Base-by-base conservation (phyloP, 2,797 vertebrate genomes). In the Schizopygopsis pylzovi region DNA sequence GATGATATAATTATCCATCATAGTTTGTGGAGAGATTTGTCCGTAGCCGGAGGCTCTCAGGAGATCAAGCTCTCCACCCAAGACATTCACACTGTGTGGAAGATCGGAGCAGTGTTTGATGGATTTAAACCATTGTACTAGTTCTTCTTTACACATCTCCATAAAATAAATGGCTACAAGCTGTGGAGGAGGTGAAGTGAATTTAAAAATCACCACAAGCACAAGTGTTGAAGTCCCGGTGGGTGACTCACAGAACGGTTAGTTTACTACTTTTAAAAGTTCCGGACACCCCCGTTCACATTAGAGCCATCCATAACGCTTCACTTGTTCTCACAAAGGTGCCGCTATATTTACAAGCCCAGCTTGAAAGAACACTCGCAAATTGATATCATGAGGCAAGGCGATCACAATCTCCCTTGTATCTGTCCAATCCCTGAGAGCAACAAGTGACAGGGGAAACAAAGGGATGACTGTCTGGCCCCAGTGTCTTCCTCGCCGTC, bases 1-100 rank as follows among this genome's bases (percentile, higher is more conserved):
- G 78, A 87, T 87, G 86, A 89, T 84, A 76, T 88, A 88, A 88
- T 88, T 88, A 90, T 85, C 83, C 71, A 82, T 68, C 28, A 72
- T 72, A 52, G 73, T 85, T 71, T 68, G 65, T 56, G 37, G 37
- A 85, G 75, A 85, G 80, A 56, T 79, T 65, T 65, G 81, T 86
- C 68, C 49, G 2, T 84, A 75, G 76, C 87, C 33, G 1, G 70
- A 73, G 77, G 81, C 70, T 45, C 43, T 71, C 41, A 20, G 41
- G 67, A 82, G 82, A 86, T 37, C 41, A 33, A 47, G 71, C 71
- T 63, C 70, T 81, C 56, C 45, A 45, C 68, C 52, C 65, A 85
- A 79, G 61, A n/a, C 82, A 45, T 78, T 79, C 67, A 78, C 49
- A 65, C 68, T 28, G 28, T 1, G 16, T 54, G 43, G 3, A 79